Evolutionary conservation across 2,797 vertebrate genomes (phyloP).

Genomic region (Cetoscarus ocellatus): DNA sequence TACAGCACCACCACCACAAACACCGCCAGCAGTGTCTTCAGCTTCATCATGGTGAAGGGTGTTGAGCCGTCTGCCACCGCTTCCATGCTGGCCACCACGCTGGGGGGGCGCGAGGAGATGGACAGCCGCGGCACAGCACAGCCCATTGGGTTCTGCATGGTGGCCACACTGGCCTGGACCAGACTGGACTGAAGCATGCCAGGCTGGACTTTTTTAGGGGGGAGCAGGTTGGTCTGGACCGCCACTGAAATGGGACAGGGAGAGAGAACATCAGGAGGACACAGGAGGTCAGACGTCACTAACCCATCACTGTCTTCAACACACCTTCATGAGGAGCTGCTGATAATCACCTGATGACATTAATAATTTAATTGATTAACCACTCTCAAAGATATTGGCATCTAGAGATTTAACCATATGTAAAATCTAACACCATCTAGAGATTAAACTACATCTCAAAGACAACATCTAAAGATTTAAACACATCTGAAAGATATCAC

Average conservation of each 20-base stretch:
- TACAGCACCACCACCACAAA: slow-evolving; percentile 96
- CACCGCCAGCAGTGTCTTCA: slow-evolving; percentile 94
- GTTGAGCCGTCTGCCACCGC: slow-evolving; percentile 81
- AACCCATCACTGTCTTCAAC: no score
- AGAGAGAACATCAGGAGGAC: background rate
- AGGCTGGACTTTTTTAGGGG: slow-evolving; percentile 84
- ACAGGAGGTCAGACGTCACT: background rate
- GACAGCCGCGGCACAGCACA: slow-evolving; percentile 85
- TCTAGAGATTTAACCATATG: no score
- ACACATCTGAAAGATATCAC: no score
- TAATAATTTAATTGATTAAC: no score
- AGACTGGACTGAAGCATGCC: slow-evolving; percentile 85
- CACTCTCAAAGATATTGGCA: no score
- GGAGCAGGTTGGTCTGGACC: slow-evolving; percentile 84
- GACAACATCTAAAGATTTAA: no score
- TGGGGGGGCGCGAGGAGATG: slow-evolving; percentile 83
- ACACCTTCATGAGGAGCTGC: no score
- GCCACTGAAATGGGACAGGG: slow-evolving; percentile 67
- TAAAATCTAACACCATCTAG: no score
- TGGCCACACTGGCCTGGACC: slow-evolving; percentile 85
- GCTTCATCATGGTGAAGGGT: slow-evolving; percentile 94
- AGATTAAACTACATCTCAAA: no score
- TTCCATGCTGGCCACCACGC: slow-evolving; percentile 92
- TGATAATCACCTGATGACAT: no score
- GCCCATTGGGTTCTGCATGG: slow-evolving; percentile 89